A percentile compares a stretch with the other conserved stretches of the same genome.
Evolutionary conservation across 2,888 invertebrate species (phyloP).

Genomic region (Harpagoxenus sublaevis): DNA sequence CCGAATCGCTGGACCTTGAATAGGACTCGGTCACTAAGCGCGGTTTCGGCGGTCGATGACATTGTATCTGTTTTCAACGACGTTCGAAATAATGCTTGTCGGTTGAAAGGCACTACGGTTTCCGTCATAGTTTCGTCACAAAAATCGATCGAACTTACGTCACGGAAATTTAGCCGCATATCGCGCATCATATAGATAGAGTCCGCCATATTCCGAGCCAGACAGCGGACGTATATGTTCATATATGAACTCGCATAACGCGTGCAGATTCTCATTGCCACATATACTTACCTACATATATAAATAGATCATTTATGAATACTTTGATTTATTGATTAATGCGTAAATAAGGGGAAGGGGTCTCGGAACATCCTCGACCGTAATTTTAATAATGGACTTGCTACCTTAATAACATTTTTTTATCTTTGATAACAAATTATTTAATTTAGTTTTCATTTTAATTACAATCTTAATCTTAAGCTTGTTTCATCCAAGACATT

Average conservation of each 20-base stretch:
- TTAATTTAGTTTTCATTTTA: background rate
- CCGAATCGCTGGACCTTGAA: conserved; percentile 60
- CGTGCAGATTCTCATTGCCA: background rate
- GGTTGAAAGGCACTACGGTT: background rate
- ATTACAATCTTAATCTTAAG: background rate
- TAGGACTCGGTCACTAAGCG: conserved; percentile 37
- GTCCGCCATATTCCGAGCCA: background rate
- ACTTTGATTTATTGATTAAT: conserved; percentile 18
- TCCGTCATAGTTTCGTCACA: background rate
- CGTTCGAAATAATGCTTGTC: conserved; percentile 25
- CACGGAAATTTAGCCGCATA: background rate
- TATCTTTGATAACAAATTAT: background rate
- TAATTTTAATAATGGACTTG: conserved; percentile 29
- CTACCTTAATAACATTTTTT: conserved; percentile 3
- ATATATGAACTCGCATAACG: background rate
- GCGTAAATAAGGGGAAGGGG: background rate
- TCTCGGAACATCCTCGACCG: conserved; percentile 18
- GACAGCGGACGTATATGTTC: background rate
- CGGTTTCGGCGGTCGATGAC: conserved; percentile 66
- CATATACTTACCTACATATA: background rate
- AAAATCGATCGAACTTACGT: conserved; percentile 12
- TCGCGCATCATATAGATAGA: background rate
- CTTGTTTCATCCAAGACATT: background rate
- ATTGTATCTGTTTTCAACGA: conserved; percentile 26
- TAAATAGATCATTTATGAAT: conserved; percentile 29